Conservation (phyloP, 2,797 vertebrate genomes). For the Chlorospingus flavigularis region DNA sequence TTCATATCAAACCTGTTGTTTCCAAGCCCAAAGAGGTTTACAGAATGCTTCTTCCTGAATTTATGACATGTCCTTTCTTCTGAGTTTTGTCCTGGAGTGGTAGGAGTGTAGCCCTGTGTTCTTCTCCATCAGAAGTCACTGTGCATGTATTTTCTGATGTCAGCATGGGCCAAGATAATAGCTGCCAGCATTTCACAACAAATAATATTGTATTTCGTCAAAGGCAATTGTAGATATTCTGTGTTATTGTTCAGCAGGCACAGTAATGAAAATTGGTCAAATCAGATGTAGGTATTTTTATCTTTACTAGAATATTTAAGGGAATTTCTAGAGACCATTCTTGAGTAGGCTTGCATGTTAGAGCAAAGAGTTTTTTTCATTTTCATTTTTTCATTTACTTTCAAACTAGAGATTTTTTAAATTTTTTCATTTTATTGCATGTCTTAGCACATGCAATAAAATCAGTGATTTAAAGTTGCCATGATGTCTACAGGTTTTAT, state of each 20-base stretch:
- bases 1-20: background rate
- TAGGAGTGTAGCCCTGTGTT: background rate
- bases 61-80: background rate
- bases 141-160: accelerated
- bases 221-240: background rate
- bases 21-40: background rate
- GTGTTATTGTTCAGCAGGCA: background rate
- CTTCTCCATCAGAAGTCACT: background rate
- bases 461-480: background rate
- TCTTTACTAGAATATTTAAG: constrained; percentile 35
- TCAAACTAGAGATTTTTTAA: background rate
- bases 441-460: background rate
- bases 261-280: background rate
- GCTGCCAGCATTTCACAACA: background rate
- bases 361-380: constrained; percentile 1
- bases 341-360: background rate
- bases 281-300: constrained; percentile 33
- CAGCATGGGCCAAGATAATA: background rate
- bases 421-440: background rate
- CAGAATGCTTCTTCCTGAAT: background rate
- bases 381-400: background rate
- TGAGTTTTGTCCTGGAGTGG: background rate
- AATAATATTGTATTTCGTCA: background rate
- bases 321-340: constrained; percentile 5
- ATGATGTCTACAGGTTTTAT: background rate